These are phyloP conservation scores for Galemys pyrenaicus DNA, from an alignment of 2,113 vertebrate species.

Conservation along the genomic window DNA sequence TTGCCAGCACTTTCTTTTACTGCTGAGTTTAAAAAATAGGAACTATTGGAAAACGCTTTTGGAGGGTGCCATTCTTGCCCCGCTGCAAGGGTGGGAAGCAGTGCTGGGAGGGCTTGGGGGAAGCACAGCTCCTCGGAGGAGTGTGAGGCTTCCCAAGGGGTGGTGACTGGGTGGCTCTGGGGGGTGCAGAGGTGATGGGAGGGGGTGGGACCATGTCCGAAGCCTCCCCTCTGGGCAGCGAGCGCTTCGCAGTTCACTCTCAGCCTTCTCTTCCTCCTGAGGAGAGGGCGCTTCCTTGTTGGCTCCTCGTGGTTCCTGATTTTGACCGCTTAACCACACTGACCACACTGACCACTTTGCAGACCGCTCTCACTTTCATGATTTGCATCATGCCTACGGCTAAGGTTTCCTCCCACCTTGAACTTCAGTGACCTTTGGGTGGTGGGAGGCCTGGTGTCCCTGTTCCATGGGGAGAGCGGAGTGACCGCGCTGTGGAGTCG, in stretches of 20 bases:
- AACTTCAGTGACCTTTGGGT: not conserved
- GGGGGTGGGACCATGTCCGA: not conserved
- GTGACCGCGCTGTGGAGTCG: not conserved
- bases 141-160: not conserved
- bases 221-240: too few species aligned
- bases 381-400: not conserved
- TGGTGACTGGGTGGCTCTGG: fast-evolving
- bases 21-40: not conserved
- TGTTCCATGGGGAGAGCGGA: not conserved
- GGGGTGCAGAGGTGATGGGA: not conserved
- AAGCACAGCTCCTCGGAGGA: fast-evolving
- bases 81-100: not conserved
- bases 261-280: not conserved
- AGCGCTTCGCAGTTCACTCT: not conserved
- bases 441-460: not conserved
- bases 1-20: not conserved
- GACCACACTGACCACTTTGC: too few species aligned
- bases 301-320: not conserved
- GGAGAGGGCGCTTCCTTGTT: not conserved
- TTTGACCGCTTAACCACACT: too few species aligned
- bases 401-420: not conserved
- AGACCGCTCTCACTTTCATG: not conserved
- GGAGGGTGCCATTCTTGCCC: not conserved
- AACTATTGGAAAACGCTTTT: not conserved
- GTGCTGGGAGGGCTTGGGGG: not conserved